Base-by-base conservation (phyloP, 1,140 invertebrate genomes). In the Globodera ellingtonae region DNA sequence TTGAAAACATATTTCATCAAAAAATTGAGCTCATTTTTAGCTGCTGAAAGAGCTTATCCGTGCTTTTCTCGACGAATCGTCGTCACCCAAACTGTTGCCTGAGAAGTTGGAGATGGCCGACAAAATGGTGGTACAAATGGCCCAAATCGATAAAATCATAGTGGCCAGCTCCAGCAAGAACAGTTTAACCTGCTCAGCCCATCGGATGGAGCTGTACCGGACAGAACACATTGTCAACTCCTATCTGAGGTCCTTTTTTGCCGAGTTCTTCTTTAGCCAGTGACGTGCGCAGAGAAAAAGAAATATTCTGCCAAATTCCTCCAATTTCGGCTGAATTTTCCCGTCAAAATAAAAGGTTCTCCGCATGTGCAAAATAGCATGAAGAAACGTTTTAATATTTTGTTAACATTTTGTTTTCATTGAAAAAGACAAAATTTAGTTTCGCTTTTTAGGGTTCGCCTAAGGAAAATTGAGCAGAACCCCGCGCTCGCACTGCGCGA, bases 81-180 rank as follows among this genome's bases (percentile, higher is more conserved):
- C 71, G 73, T 35, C 83, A 0, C 75, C 78, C 44, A 75, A 76
- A 74, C 83, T 84, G 71, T 70, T 84, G 21, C 80, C 83, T 13
- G 50, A 86, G 21, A 67, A 75, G 59, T 79, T 76, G 24, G 80
- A 85, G 8, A 56, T 79, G 18, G 83, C 84, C 24, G 75, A 85
- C 10, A 59, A 50, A 66, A 50, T 84, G 50, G 21, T 84, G 35
- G 70, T 21, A 9, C 81, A 84, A 24, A 48, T 87, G n/a, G 77
- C 75, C 6, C 66, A 81, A n/a, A 86, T 85, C 46, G 84, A 85
- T 69, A 75, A 67, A 62, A 80, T 86, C 47, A 81, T 81, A 44
- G 71, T 47, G 46, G 72, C 48, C 44, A 52, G 82, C 46, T 62
- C 81, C 52, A 73, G 81, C 56, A 82, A 82, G 24, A 82, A 73